Conservation (phyloP, 2,113 vertebrate species). For the Actenoides lindsayi region DNA sequence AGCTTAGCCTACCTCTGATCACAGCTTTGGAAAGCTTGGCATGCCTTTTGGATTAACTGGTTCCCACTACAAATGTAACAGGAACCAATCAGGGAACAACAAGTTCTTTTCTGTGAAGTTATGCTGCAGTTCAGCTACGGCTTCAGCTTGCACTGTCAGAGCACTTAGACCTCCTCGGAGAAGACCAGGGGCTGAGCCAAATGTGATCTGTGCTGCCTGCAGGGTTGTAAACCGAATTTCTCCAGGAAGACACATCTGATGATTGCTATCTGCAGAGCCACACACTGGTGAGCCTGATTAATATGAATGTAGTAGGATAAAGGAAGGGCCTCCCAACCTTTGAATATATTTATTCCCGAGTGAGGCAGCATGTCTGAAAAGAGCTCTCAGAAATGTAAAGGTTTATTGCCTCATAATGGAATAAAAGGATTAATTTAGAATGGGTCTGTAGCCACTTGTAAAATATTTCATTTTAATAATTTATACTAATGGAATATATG, state of each 20-base stretch:
- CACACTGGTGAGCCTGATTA: slow-evolving; percentile 9
- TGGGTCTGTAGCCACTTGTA: slow-evolving; percentile 46
- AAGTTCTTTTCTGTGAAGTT: slow-evolving; percentile 18
- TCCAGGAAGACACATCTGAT: neutral
- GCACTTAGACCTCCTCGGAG: neutral
- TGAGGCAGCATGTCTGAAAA: slow-evolving; percentile 25
- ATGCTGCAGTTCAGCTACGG: neutral
- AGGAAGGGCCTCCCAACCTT: neutral
- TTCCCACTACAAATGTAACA: neutral
- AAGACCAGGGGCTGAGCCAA: neutral
- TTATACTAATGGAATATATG: slow-evolving; percentile 68
- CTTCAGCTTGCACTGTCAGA: neutral
- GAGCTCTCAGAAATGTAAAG: slow-evolving; percentile 53
- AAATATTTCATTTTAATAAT: slow-evolving; percentile 73
- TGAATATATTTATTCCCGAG: slow-evolving; percentile 52
- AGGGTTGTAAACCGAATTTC: slow-evolving; percentile 29
- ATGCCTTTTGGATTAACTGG: neutral
- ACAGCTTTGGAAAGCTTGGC: neutral
- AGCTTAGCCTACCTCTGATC: neutral
- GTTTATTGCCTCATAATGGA: slow-evolving; percentile 61
- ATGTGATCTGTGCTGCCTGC: neutral
- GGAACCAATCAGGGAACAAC: neutral
- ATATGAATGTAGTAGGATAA: slow-evolving; percentile 11
- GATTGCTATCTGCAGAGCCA: slow-evolving; percentile 20
- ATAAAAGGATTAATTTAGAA: slow-evolving; percentile 64